Conservation (phyloP, 2,113 vertebrate species). For the Pardalotus punctatus region DNA sequence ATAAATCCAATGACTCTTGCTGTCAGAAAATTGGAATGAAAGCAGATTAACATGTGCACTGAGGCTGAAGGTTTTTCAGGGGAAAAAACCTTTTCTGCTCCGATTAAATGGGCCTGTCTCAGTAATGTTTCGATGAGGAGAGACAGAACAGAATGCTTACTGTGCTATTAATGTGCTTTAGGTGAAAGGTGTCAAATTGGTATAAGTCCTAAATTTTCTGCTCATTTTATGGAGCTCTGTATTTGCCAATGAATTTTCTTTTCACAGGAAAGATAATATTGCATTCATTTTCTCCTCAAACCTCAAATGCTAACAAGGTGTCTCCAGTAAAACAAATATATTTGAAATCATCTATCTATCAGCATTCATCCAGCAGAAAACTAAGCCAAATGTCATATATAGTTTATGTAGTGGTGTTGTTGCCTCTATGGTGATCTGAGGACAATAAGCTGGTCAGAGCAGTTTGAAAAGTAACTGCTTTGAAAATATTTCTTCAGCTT, state of each 20-base stretch:
- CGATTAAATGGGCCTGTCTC: neutral
- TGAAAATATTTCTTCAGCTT: neutral
- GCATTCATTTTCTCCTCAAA: neutral
- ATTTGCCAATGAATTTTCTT: neutral
- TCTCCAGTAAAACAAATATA: neutral
- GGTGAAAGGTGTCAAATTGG: neutral
- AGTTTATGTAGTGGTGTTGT: neutral
- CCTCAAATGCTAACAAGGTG: neutral
- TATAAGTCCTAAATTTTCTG: neutral
- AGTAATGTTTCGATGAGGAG: neutral
- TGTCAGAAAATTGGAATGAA: conserved; percentile 31
- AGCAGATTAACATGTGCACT: neutral
- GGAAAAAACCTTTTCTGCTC: neutral
- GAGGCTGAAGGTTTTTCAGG: neutral
- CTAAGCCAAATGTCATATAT: neutral
- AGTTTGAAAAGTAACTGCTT: neutral
- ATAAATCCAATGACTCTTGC: conserved; percentile 31
- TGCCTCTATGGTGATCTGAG: neutral
- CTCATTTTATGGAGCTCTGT: neutral
- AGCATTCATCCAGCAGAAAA: neutral
- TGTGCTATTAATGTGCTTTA: neutral
- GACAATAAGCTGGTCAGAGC: neutral
- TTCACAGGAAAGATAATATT: neutral
- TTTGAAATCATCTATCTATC: neutral
- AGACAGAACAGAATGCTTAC: neutral